Base-by-base conservation (phyloP, 2,113 vertebrate genomes). In the Paracanthobrama guichenoti region DNA sequence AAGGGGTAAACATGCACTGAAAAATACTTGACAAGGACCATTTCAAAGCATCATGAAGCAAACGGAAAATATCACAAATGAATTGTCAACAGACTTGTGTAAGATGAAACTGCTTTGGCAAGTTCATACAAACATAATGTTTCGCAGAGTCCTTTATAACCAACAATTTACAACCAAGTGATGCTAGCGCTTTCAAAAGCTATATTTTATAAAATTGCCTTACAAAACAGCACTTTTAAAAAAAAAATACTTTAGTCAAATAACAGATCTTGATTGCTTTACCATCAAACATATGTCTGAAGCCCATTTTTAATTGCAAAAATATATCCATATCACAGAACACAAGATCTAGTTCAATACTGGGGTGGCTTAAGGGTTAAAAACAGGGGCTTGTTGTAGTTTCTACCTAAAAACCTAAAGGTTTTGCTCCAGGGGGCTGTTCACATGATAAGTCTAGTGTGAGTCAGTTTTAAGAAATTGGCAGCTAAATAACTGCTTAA, bases 21-120 rank as follows among this genome's bases (percentile, higher is more conserved):
- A 55, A 31, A 31, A 20, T 20, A 44, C 57, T 76, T 60, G 16
- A 44, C 64, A 22, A 60, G 1, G 18, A 62, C 26, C 31, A n/a
- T 7, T 71, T 53, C 14, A 82, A 77, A 59, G 13, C 83, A 75
- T 55, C n/a, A 35, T 60, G 42, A 50, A 75, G 64, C 28, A 73
- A 88, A 83, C 80, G 57, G 59, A 86, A 85, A 74, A 22, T 18
- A 73, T 73, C 46, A 60, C 64, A 82, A 42, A 42, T 39, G 26
- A 62, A 66, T n/a, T 44, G 57, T 78, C 28, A 44, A 69, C 18
- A 46, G 35, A 24, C 22, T 48, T 39, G 67, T 60, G 79, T 72
- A 78, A 50, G 53, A 85, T n/a, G 24, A 81, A 28, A 57, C 57
- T 20, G 53, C 39, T 82, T 75, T 82, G 53, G 28, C 72, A 86